Percentiles rank a stretch among this genome's conserved stretches.
Evolutionary conservation across 1,140 invertebrate species (phyloP).

Genomic region (Drosophila teissieri): DNA sequence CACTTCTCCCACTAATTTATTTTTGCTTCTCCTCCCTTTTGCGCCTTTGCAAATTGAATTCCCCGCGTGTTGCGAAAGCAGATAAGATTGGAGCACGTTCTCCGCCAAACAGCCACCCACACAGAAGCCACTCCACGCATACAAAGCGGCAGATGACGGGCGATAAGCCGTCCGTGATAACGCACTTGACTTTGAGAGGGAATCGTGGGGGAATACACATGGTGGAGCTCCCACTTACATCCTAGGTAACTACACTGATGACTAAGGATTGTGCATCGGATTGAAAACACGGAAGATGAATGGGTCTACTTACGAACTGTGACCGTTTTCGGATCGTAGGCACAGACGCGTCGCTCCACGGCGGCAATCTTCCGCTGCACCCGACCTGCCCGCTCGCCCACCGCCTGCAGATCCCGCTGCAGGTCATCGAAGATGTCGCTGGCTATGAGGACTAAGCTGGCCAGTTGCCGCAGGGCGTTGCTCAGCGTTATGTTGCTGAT

Average conservation of each 20-base stretch:
- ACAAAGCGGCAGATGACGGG: constrained; percentile 59
- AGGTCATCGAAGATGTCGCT: constrained; percentile 92
- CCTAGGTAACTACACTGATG: neutral
- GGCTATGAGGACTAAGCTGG: constrained; percentile 90
- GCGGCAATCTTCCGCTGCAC: constrained; percentile 87
- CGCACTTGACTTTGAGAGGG: constrained; percentile 69
- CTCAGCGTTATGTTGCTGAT: constrained; percentile 91
- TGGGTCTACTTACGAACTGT: constrained; percentile 91
- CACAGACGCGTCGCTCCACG: constrained; percentile 87
- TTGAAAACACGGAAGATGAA: constrained; percentile 5
- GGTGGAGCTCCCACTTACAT: constrained; percentile 9
- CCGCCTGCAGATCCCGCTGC: constrained; percentile 88
- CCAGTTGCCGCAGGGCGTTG: constrained; percentile 90
- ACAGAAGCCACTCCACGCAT: constrained; percentile 47
- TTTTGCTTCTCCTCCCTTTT: constrained; percentile 21
- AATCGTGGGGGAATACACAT: constrained; percentile 15
- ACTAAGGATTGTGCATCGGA: constrained; percentile 10
- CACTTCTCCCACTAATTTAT: constrained; percentile 5
- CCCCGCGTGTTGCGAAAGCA: constrained; percentile 32
- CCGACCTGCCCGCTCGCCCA: constrained; percentile 88
- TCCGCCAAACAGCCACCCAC: constrained; percentile 27
- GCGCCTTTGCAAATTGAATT: constrained; percentile 50
- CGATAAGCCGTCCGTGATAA: constrained; percentile 64
- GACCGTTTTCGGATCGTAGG: constrained; percentile 91
- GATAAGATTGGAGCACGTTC: constrained; percentile 58